Base-by-base conservation (phyloP, 1,140 invertebrate species). In the Carcinoscorpius rotundicauda region DNA sequence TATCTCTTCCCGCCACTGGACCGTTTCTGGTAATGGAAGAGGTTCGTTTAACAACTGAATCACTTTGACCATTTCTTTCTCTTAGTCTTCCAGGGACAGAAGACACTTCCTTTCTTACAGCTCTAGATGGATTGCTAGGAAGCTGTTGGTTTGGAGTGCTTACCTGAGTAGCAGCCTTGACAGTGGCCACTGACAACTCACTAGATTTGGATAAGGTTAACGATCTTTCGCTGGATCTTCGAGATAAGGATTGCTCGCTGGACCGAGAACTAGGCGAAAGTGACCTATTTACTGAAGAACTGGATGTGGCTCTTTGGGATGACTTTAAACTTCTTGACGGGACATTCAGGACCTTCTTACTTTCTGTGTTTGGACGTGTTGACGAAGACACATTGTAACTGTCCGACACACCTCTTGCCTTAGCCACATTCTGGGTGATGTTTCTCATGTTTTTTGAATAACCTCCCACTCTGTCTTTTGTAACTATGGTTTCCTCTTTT, bases 171-270 rank as follows among this genome's bases (percentile, higher is more conserved):
- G n/a, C 61, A 57, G 55, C 61, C 56, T 63, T 67, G 4, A 67
- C 66, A 48, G 66, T 67, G 9, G 63, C 49, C 9, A 67, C 55
- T 10, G 66, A 67, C 4, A 60, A 53, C 62, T 67, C 66, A 53
- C 66, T 67, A 49, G 66, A 67, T 64, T 63, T 61, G 6, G 66
- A 67, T 11, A 67, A 64, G 53, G 64, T 64, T 10, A 67, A 50
- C 51, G 62, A 64, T 58, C 51, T 60, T 29, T 67, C 66, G n/a
- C 66, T 67, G 3, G 65, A 66, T 56, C 53, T 53, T 56, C 65
- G 11, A 8, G 66, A 67, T 51, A 66, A 60, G 9, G 65, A 66
- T 49, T 53, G 61, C 55, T 66, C 65, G 48, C 62, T 64, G 8
- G 62, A 67, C 10, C 59, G 49, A 11, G 62, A 64, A 50, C 66